Base-by-base conservation (phyloP, 1,140 invertebrate genomes). In the Camponotus floridanus region DNA sequence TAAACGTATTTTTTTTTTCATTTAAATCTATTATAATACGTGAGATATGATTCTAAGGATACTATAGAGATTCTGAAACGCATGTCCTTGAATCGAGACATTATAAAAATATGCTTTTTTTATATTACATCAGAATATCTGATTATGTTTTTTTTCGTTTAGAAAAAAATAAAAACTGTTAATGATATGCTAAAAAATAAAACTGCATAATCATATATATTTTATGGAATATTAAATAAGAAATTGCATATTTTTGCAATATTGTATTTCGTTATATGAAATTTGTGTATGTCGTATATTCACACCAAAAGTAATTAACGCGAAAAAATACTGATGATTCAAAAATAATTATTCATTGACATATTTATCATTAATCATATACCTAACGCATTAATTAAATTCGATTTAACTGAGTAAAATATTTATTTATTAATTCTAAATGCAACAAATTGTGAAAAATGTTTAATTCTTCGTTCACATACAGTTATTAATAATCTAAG, bases 11-110 rank as follows among this genome's bases (percentile, higher is more conserved):
- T 73, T 45, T 33, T 36, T 81, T 11, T 26, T n/a, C 11, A 21
- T 71, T 11, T 61, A 80, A 70, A 81, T 81, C 18, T 15, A 61
- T 81, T 45, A 81, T 73, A 11, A 81, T 9, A 73, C 9, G 2
- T 21, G 59, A 71, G 18, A 5, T 68, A 68, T 13, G 11, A 57
- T 42, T 3, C 26, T 57, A 3, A 26, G 13, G 15, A 36, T 15
- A 15, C 33, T 21, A 21, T 11, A 4, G n/a, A 36, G 13, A n/a
- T 7, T 67, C 8, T n/a, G 26, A n/a, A 59, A 31, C 15, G 3
- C 13, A 11, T 7, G 18, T 81, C 79, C 67, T 81, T 73, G 79
- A 71, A 81, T 79, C 21, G n/a, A 79, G 33, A 62, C 51, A 36
- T 61, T 70, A 81, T 11, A 81, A 71, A 33, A 51, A 81, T 42